These are phyloP conservation scores for Tetropium fuscum DNA, from an alignment of 2,888 invertebrate species.

Conservation along the genomic window DNA sequence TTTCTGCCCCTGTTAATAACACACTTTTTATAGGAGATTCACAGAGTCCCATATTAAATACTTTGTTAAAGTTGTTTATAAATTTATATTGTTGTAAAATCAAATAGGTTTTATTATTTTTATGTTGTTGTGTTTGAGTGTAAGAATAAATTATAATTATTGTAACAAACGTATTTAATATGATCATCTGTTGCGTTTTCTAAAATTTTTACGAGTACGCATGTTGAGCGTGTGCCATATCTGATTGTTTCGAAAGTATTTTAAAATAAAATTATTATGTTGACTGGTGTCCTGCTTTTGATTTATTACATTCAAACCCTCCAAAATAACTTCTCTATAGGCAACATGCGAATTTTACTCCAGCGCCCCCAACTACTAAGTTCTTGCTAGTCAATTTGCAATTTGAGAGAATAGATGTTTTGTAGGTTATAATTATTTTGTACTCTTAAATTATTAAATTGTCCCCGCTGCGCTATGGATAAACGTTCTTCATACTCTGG, in stretches of 20 bases:
- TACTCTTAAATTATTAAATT: too few relatives aligned
- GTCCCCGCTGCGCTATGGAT: too few relatives aligned
- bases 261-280: conserved; percentile 20
- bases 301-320: too few relatives aligned
- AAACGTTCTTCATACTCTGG: too few relatives aligned
- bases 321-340: too few relatives aligned
- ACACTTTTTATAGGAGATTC: conserved; percentile 38
- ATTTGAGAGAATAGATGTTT: too few relatives aligned
- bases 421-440: too few relatives aligned
- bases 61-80: conserved; percentile 52
- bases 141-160: conserved; percentile 28
- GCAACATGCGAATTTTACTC: too few relatives aligned
- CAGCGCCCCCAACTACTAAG: too few relatives aligned
- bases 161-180: conserved; percentile 52
- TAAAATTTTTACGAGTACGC: conserved; percentile 42
- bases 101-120: conserved; percentile 56
- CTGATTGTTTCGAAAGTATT: conserved; percentile 35
- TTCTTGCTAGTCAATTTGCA: too few relatives aligned
- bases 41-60: conserved; percentile 51
- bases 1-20: conserved; percentile 45
- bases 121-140: conserved; percentile 47
- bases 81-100: conserved; percentile 59
- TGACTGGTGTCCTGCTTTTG: conserved; percentile 6
- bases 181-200: conserved; percentile 44
- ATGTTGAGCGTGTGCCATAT: conserved; percentile 57